Evolutionary conservation across 1,140 invertebrate species (phyloP).

Genomic region (Camponotus pennsylvanicus): DNA sequence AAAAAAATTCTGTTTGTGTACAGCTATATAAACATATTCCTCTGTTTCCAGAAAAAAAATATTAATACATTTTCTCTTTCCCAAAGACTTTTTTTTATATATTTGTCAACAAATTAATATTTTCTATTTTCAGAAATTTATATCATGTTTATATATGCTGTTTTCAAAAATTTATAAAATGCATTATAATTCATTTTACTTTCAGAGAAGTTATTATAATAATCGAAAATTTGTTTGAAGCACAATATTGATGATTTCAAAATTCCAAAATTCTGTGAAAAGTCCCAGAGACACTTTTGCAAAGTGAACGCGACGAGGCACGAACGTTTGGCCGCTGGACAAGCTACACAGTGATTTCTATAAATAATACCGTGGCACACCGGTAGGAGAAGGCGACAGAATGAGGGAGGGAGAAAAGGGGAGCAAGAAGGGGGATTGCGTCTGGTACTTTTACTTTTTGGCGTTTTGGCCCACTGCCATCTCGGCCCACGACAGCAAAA

Average conservation of each 20-base stretch:
- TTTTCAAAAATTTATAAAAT: slow-evolving; percentile 20
- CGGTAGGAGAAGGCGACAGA: slow-evolving; percentile 77
- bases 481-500: slow-evolving; percentile 26
- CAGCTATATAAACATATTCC: background rate
- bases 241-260: slow-evolving; percentile 48
- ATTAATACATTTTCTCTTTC: background rate
- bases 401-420: slow-evolving; percentile 74
- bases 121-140: slow-evolving; percentile 31
- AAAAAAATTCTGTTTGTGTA: slow-evolving; percentile 5
- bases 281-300: slow-evolving; percentile 67
- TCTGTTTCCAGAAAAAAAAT: slow-evolving; percentile 4
- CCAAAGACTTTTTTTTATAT: slow-evolving; percentile 4
- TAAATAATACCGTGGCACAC: slow-evolving; percentile 83
- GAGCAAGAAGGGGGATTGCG: slow-evolving; percentile 67
- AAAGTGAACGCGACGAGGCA: slow-evolving; percentile 79
- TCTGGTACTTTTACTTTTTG: slow-evolving; percentile 80
- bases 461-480: slow-evolving; percentile 79
- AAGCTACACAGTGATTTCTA: slow-evolving; percentile 84
- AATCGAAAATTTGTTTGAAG: slow-evolving; percentile 15
- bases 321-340: slow-evolving; percentile 82
- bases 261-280: slow-evolving; percentile 35
- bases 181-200: slow-evolving; percentile 21
- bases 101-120: slow-evolving; percentile 30
- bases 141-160: background rate
- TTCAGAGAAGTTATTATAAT: slow-evolving; percentile 8